phyloP scores from a whole-genome alignment of 2,113 vertebrate genomes.

The Hemicordylus capensis region DNA sequence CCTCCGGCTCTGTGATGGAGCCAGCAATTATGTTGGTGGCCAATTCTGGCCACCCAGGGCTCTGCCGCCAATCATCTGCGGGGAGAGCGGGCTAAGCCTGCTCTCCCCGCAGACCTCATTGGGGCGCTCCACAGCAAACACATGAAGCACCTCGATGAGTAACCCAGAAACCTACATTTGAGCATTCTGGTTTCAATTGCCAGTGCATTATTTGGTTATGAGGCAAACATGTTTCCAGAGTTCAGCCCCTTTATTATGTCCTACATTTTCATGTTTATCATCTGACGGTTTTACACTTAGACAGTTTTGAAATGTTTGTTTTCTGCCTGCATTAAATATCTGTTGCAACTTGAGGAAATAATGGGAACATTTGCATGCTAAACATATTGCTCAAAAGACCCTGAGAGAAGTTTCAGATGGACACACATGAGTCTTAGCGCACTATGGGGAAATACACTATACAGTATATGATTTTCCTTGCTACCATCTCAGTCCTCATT shows the following conservation, averaged over 20 bases:
- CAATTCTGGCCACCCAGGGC: too few relatives aligned
- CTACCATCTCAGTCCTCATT: conserved; percentile 40
- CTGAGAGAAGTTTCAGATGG: conserved; percentile 43
- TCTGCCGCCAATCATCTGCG: too few relatives aligned
- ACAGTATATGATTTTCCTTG: conserved; percentile 59
- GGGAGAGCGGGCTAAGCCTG: too few relatives aligned
- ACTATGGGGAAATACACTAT: too few relatives aligned
- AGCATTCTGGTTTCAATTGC: conserved; percentile 5
- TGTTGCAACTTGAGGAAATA: conserved; percentile 39
- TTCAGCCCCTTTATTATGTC: conserved; percentile 51
- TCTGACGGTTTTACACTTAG: conserved; percentile 58
- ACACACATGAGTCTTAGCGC: conserved; percentile 39
- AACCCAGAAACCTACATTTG: conserved; percentile 22
- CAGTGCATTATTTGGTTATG: conserved; percentile 29
- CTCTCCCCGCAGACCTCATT: too few relatives aligned
- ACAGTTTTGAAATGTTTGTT: conserved; percentile 45
- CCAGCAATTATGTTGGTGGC: too few relatives aligned
- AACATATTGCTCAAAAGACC: conserved; percentile 38
- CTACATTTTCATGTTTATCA: conserved; percentile 73
- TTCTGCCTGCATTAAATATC: conserved; percentile 55
- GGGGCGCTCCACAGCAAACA: too few relatives aligned
- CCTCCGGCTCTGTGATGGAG: too few relatives aligned
- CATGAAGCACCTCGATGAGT: too few relatives aligned
- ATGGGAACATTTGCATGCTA: conserved; percentile 36
- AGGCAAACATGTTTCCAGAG: conserved; percentile 48